These are phyloP conservation scores for Idaea aversata DNA, from an alignment of 2,888 invertebrate species.

Conservation along the genomic window DNA sequence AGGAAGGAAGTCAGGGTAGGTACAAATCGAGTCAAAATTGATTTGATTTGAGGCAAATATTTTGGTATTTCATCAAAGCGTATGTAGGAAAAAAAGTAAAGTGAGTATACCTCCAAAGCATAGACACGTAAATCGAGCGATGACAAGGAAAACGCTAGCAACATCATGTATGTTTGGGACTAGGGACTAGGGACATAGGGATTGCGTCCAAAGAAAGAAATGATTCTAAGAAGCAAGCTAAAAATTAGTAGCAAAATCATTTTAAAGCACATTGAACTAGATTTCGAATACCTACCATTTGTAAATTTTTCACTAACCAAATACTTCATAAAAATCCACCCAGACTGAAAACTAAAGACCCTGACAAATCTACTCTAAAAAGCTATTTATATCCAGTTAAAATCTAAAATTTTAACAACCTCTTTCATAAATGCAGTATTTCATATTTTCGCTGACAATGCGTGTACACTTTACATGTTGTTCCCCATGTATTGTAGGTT, in stretches of 20 bases:
- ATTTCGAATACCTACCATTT: too few species aligned
- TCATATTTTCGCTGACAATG: slow-evolving; percentile 27
- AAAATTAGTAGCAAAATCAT: too few species aligned
- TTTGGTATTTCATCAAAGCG: neutral
- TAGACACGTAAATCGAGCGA: slow-evolving; percentile 16
- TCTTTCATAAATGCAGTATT: neutral
- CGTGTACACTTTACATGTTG: slow-evolving; percentile 42
- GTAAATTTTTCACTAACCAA: too few species aligned
- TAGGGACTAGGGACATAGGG: too few species aligned
- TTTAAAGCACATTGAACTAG: too few species aligned
- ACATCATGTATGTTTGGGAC: too few species aligned
- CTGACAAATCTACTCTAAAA: too few species aligned
- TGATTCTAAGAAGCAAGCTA: too few species aligned
- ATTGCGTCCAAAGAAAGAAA: slow-evolving; percentile 7
- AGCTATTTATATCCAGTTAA: too few species aligned
- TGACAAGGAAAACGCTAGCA: slow-evolving; percentile 10
- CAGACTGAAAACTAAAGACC: too few species aligned
- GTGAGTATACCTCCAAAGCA: slow-evolving; percentile 2
- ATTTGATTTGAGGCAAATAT: slow-evolving; percentile 1
- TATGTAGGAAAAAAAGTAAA: neutral
- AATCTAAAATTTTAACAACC: too few species aligned
- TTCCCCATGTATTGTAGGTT: slow-evolving; percentile 43
- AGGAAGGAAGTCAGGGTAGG: neutral
- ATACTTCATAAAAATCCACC: too few species aligned
- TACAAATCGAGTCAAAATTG: neutral